Evolutionary conservation across 2,888 invertebrate species (phyloP).

Genomic region (Pandemis cinnamomeana): DNA sequence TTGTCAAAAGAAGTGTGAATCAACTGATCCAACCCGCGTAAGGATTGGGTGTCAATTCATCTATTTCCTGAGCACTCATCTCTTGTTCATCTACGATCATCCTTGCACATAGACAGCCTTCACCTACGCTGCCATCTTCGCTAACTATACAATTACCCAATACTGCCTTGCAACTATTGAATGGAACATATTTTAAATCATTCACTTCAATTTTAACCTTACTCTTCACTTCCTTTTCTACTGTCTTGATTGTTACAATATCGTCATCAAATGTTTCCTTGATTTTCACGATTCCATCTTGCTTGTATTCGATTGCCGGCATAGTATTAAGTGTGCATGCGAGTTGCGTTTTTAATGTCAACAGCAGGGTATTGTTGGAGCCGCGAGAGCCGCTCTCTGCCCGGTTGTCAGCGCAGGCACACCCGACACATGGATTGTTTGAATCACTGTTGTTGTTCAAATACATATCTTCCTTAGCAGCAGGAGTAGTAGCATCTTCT

Average conservation of each 20-base stretch:
- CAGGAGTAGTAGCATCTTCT: background rate
- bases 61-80: constrained; percentile 70
- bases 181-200: constrained; percentile 54
- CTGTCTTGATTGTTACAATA: constrained; percentile 45
- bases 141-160: constrained; percentile 76
- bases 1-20: constrained; percentile 39
- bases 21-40: constrained; percentile 41
- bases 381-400: background rate
- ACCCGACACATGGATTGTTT: background rate
- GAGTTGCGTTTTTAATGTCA: background rate
- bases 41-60: constrained; percentile 73
- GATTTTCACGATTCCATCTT: constrained; percentile 70
- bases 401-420: background rate
- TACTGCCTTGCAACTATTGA: constrained; percentile 71
- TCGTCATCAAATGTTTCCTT: constrained; percentile 66
- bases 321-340: constrained; percentile 36
- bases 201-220: constrained; percentile 36
- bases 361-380: background rate
- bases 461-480: background rate
- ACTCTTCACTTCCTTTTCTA: constrained; percentile 32
- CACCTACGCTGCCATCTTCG: constrained; percentile 68
- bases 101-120: constrained; percentile 74
- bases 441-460: background rate
- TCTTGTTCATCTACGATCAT: constrained; percentile 71
- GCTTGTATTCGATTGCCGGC: constrained; percentile 61